Conservation (phyloP, 1,140 invertebrate genomes). For the Acarapis woodi region DNA sequence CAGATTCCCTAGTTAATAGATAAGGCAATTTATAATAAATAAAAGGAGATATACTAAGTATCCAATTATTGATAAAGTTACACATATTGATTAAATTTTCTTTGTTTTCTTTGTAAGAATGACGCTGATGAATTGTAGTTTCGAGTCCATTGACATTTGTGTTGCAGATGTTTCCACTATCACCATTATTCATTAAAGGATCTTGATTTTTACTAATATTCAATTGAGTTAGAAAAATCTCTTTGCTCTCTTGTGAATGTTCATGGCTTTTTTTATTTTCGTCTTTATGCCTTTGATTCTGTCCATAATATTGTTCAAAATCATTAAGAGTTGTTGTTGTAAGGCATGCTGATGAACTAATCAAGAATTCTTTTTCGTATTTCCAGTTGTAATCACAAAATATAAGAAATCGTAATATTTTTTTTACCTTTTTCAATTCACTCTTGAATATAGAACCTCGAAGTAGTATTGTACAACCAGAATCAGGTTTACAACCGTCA, state of each 20-base stretch:
- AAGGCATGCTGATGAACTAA: slow-evolving; percentile 42
- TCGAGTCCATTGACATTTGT: background rate
- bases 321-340: slow-evolving; percentile 26
- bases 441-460: slow-evolving; percentile 33
- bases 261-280: background rate
- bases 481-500: slow-evolving; percentile 53
- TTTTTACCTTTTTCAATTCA: slow-evolving; percentile 47
- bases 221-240: slow-evolving; percentile 1
- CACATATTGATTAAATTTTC: background rate
- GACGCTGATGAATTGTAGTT: background rate
- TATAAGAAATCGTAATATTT: slow-evolving; percentile 44
- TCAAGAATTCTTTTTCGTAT: slow-evolving; percentile 61
- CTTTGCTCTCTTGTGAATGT: background rate
- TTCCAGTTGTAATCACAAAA: slow-evolving; percentile 69
- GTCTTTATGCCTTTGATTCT: slow-evolving; percentile 2
- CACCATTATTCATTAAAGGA: slow-evolving; percentile 5
- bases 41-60: background rate
- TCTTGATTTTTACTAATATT: slow-evolving; percentile 10
- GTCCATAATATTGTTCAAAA: no score
- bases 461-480: slow-evolving; percentile 64
- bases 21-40: background rate
- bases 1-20: background rate
- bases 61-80: background rate
- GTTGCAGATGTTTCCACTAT: background rate
- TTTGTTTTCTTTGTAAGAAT: background rate